These are phyloP conservation scores for Campylorhamphus procurvoides DNA, from an alignment of 2,113 vertebrate species.

Conservation along the genomic window DNA sequence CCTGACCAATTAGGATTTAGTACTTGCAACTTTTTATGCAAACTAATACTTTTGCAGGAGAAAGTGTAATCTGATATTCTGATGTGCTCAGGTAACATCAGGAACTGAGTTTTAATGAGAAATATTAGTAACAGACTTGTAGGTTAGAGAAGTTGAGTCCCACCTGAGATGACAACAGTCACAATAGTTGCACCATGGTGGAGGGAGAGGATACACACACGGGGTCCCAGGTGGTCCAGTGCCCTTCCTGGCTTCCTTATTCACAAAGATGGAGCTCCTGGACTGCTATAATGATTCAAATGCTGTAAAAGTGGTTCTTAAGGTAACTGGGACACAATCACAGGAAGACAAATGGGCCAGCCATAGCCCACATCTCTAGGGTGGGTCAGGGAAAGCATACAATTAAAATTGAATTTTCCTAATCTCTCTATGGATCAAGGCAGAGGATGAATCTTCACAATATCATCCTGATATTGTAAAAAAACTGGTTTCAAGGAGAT, in stretches of 20 bases:
- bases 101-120: neutral
- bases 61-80: neutral
- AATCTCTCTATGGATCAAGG: neutral
- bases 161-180: neutral
- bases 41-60: neutral
- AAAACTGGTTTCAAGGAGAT: neutral
- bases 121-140: neutral
- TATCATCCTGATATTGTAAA: neutral
- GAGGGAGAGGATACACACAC: neutral
- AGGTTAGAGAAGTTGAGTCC: neutral
- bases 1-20: neutral
- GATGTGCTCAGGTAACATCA: neutral
- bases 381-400: neutral
- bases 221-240: neutral
- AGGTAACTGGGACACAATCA: neutral
- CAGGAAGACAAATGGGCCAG: neutral
- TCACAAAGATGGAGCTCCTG: neutral
- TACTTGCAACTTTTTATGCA: neutral
- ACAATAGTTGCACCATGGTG: neutral
- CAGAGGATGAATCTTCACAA: neutral
- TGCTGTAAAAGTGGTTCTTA: neutral
- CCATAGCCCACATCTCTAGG: neutral
- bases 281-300: neutral
- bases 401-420: neutral
- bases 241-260: neutral